Conservation (phyloP, 2,113 vertebrate genomes). For the Calidris pygmaea region DNA sequence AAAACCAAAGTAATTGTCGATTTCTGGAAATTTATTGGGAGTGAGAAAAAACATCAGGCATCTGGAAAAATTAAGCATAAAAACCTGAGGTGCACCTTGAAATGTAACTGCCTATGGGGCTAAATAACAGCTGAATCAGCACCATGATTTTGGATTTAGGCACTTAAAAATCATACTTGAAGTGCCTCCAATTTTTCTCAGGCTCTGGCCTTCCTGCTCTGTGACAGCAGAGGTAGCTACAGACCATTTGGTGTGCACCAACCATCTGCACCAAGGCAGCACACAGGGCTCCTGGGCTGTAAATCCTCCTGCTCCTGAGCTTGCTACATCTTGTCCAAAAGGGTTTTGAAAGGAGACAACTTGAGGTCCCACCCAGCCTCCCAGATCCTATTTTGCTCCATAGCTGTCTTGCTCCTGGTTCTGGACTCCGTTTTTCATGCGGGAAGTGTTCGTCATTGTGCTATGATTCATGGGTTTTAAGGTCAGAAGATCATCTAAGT, state of each 20-base stretch:
- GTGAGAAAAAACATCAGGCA: neutral
- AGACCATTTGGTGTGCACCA: neutral
- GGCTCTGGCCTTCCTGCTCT: neutral
- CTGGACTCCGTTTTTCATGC: neutral
- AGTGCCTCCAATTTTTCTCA: neutral
- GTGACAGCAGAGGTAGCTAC: neutral
- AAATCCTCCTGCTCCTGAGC: neutral
- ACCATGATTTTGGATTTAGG: neutral
- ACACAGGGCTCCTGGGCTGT: neutral
- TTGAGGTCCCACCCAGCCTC: neutral
- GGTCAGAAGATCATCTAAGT: neutral
- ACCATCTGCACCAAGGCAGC: neutral
- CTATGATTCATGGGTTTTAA: neutral
- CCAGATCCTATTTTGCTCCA: neutral
- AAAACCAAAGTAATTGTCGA: constrained; percentile 5
- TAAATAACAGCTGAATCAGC: constrained; percentile 33
- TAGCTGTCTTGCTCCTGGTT: neutral
- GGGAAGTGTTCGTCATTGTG: neutral
- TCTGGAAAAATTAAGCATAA: constrained; percentile 41
- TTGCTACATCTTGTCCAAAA: neutral
- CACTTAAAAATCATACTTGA: neutral
- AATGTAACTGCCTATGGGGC: neutral
- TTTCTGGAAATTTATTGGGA: constrained; percentile 49
- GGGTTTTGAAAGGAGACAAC: neutral
- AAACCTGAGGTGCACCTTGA: neutral